Evolutionary conservation across 2,888 invertebrate species (phyloP).

Genomic region (Cremastinae sp.): DNA sequence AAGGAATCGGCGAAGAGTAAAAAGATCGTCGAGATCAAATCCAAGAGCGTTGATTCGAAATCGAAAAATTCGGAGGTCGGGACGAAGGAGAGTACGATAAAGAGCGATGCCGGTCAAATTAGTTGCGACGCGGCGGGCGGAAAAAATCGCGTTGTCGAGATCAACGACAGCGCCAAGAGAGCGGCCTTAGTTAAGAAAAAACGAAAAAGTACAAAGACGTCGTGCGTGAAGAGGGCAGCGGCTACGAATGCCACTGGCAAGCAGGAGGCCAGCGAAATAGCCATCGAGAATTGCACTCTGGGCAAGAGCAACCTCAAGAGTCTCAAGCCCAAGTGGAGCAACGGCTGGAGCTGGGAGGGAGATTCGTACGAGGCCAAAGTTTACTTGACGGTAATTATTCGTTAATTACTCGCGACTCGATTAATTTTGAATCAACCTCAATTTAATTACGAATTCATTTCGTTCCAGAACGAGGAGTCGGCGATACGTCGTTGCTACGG

Average conservation of each 20-base stretch:
- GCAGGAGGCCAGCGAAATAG: constrained; percentile 77
- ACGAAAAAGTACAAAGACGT: constrained; percentile 80
- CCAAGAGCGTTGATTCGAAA: constrained; percentile 27
- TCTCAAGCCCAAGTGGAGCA: constrained; percentile 88
- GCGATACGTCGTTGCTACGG: constrained; percentile 92
- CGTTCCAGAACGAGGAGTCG: constrained; percentile 87
- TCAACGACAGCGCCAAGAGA: constrained; percentile 60
- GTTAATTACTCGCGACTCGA: too few relatives aligned
- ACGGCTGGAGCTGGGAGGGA: constrained; percentile 96
- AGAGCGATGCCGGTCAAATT: constrained; percentile 26
- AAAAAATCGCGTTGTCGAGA: constrained; percentile 57
- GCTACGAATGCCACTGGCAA: constrained; percentile 43
- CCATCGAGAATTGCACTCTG: constrained; percentile 76
- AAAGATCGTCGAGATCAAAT: constrained; percentile 30
- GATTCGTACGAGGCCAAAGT: constrained; percentile 91
- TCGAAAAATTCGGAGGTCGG: constrained; percentile 55
- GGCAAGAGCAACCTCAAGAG: constrained; percentile 78
- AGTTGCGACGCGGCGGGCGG: constrained; percentile 30
- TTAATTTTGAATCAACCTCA: constrained; percentile 11
- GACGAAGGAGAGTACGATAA: constrained; percentile 50
- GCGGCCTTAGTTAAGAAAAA: constrained; percentile 70
- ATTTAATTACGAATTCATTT: constrained; percentile 6
- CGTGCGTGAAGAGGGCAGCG: constrained; percentile 65
- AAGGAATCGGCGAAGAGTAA: constrained; percentile 63
- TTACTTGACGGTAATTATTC: constrained; percentile 90